phyloP scores from a whole-genome alignment of 2,113 vertebrate species.

The Trichomycterus rosablanca region DNA sequence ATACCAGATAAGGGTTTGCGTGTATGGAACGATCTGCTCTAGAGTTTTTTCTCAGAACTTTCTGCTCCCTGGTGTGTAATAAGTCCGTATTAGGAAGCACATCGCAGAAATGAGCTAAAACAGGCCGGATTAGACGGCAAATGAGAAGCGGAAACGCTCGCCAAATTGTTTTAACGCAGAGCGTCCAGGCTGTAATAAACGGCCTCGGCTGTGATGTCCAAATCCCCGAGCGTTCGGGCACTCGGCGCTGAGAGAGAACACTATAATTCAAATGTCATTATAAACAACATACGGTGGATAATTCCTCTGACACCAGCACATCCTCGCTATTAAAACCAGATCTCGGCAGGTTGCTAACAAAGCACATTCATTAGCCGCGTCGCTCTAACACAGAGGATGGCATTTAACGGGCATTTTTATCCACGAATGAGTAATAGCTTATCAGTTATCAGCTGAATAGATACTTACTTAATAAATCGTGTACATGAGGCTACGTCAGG shows the following conservation, averaged over 20 bases:
- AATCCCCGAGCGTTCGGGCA: neutral
- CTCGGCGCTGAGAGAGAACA: neutral
- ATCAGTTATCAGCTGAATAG: neutral
- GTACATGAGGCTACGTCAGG: neutral
- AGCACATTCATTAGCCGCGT: slow-evolving; percentile 10
- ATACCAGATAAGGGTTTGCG: too few relatives aligned
- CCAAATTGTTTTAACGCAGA: neutral
- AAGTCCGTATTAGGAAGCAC: too few relatives aligned
- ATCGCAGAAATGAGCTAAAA: too few relatives aligned
- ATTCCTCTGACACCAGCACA: slow-evolving; percentile 11
- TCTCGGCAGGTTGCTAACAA: slow-evolving; percentile 15
- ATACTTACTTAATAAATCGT: neutral
- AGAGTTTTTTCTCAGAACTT: too few relatives aligned
- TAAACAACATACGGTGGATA: slow-evolving; percentile 4
- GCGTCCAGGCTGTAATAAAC: neutral
- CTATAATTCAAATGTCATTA: slow-evolving; percentile 20
- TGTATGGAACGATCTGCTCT: slow-evolving; percentile 15
- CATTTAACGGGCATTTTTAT: neutral
- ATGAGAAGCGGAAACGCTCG: neutral
- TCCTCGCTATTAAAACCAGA: slow-evolving; percentile 2
- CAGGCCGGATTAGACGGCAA: too few relatives aligned
- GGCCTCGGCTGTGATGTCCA: neutral
- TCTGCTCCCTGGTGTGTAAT: too few relatives aligned
- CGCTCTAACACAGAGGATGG: neutral
- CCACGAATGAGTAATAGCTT: slow-evolving; percentile 9